A percentile compares a stretch with the other conserved stretches of the same genome.
Conservation (phyloP, 23 tunicate species). For the Trididemnum nubilum region DNA sequence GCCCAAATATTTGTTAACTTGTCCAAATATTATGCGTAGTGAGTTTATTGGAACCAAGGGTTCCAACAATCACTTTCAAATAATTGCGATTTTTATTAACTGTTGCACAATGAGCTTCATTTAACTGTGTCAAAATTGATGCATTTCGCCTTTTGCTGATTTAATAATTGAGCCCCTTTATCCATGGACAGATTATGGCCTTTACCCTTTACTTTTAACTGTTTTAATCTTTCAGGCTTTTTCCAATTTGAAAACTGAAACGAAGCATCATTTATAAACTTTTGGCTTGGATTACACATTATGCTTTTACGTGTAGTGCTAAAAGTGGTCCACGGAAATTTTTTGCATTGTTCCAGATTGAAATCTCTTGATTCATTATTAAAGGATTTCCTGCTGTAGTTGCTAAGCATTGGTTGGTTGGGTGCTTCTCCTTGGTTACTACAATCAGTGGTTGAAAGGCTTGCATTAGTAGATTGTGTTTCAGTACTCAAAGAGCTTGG, state of each 20-base stretch:
- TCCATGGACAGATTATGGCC: neutral
- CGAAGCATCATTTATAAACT: neutral
- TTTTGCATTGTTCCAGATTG: neutral
- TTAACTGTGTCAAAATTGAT: neutral
- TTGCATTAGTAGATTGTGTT: no score
- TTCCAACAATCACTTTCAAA: conserved; percentile 2
- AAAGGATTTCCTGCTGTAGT: neutral
- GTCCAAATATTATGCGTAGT: no score
- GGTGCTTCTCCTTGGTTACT: no score
- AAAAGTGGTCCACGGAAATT: conserved; percentile 2
- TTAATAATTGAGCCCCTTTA: neutral
- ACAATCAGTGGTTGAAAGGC: no score
- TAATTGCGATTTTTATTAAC: conserved; percentile 3
- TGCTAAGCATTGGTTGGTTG: no score
- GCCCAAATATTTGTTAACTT: no score
- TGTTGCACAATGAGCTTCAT: neutral
- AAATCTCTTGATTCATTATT: neutral
- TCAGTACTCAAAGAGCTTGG: no score
- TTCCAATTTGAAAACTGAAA: neutral
- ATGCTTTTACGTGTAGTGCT: neutral
- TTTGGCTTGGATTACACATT: neutral
- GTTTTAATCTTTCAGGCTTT: neutral
- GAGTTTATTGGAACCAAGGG: neutral
- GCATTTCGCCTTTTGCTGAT: neutral
- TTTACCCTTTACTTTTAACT: neutral